phyloP scores from a whole-genome alignment of 2,888 invertebrate genomes.

The Dromius quadrimaculatus region DNA sequence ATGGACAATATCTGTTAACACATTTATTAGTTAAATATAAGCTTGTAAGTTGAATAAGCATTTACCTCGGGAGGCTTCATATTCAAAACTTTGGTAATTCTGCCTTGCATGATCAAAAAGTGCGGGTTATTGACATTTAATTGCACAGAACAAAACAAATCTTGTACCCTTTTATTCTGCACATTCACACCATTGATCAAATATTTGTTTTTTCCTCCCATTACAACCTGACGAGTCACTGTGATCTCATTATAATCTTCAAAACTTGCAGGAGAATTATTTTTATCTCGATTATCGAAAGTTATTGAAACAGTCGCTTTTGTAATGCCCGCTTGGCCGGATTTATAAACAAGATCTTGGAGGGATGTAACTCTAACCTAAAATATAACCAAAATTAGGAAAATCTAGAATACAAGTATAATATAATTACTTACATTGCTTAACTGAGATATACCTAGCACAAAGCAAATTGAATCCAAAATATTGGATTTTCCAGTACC shows the following conservation, averaged over 20 bases:
- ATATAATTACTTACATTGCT: slow-evolving; percentile 77
- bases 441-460: slow-evolving; percentile 94
- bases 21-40: slow-evolving; percentile 18
- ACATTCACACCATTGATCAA: slow-evolving; percentile 93
- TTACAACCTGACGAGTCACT: slow-evolving; percentile 89
- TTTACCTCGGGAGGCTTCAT: slow-evolving; percentile 97
- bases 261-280: slow-evolving; percentile 90
- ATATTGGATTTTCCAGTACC: slow-evolving; percentile 99
- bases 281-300: slow-evolving; percentile 90
- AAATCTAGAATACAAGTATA: slow-evolving; percentile 1
- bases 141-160: slow-evolving; percentile 96
- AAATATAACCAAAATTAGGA: slow-evolving; percentile 53
- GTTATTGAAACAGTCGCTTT: slow-evolving; percentile 96
- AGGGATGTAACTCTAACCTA: slow-evolving; percentile 91
- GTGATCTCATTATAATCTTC: slow-evolving; percentile 91
- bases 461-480: slow-evolving; percentile 97
- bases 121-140: slow-evolving; percentile 99
- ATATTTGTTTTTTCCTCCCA: slow-evolving; percentile 93
- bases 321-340: slow-evolving; percentile 95
- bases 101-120: slow-evolving; percentile 99
- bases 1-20: slow-evolving; percentile 84
- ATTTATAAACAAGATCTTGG: slow-evolving; percentile 97
- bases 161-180: slow-evolving; percentile 89
- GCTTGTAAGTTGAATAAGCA: slow-evolving; percentile 26
- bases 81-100: slow-evolving; percentile 97